phyloP scores from a whole-genome alignment of 1,140 invertebrate species.

The Panonychus citri region DNA sequence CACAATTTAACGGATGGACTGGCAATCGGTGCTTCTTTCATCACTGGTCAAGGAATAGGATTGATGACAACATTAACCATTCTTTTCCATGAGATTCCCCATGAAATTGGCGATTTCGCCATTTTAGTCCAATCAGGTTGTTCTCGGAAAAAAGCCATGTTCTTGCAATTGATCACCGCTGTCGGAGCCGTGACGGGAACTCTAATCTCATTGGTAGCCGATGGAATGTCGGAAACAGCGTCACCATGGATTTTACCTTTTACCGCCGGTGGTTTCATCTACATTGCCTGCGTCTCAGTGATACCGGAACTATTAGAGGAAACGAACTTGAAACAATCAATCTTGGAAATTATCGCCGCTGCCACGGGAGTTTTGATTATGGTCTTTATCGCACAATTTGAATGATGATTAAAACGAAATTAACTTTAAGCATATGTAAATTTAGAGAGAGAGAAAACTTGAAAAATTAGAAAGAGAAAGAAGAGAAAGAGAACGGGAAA shows the following conservation, averaged over 20 bases:
- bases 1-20: conserved; percentile 94
- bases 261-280: conserved; percentile 93
- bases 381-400: conserved; percentile 64
- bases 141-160: conserved; percentile 66
- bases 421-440: too few species aligned
- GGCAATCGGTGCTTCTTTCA: conserved; percentile 85
- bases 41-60: conserved; percentile 55
- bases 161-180: conserved; percentile 72
- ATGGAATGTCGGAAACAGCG: conserved; percentile 38
- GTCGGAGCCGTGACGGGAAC: conserved; percentile 79
- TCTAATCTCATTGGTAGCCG: conserved; percentile 51
- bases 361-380: conserved; percentile 70
- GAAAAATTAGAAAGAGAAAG: too few species aligned
- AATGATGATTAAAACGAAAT: too few species aligned
- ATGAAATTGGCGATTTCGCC: conserved; percentile 96
- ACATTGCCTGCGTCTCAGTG: conserved; percentile 86
- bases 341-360: conserved; percentile 60
- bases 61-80: conserved; percentile 78
- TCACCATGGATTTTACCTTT: conserved; percentile 73
- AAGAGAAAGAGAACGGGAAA: too few species aligned
- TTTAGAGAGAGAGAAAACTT: too few species aligned
- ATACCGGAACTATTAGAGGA: conserved; percentile 77
- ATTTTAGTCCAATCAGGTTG: conserved; percentile 84
- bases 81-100: conserved; percentile 83
- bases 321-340: conserved; percentile 54